Evolutionary conservation across 1,140 invertebrate genomes (phyloP).

Genomic region (Thalassaphorura encarpata): DNA sequence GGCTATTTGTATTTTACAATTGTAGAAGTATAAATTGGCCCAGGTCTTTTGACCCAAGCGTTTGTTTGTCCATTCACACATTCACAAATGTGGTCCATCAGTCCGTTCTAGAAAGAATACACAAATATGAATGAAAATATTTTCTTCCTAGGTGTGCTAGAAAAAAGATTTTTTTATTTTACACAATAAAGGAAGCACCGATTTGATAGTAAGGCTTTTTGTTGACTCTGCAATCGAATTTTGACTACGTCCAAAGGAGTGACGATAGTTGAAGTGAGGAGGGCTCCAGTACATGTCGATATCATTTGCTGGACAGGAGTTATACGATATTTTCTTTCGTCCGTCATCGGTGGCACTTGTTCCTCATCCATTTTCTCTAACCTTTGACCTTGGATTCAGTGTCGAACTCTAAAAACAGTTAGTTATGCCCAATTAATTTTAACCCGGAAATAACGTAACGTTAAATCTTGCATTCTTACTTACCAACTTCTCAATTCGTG

Average conservation of each 20-base stretch:
- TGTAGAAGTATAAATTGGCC: constrained; percentile 74
- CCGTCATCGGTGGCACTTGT: too few relatives aligned
- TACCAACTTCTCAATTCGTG: too few relatives aligned
- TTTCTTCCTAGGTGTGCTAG: too few relatives aligned
- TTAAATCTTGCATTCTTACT: too few relatives aligned
- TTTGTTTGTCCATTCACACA: constrained; percentile 50
- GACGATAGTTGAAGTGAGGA: constrained; percentile 82
- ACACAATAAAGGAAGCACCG: constrained; percentile 95
- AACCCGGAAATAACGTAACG: too few relatives aligned
- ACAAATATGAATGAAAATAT: too few relatives aligned
- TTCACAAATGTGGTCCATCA: constrained; percentile 99
- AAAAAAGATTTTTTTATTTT: too few relatives aligned
- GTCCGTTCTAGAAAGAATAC: too few relatives aligned
- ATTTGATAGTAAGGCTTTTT: constrained; percentile 66
- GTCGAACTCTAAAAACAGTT: too few relatives aligned
- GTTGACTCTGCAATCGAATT: constrained; percentile 89
- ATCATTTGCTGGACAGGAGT: constrained; percentile 78
- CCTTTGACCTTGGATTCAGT: not conserved
- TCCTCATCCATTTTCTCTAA: not conserved
- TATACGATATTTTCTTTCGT: constrained; percentile 64
- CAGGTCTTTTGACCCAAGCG: constrained; percentile 55
- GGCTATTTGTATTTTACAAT: constrained; percentile 51
- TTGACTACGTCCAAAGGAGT: constrained; percentile 98
- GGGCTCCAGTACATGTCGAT: constrained; percentile 75
- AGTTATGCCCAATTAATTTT: too few relatives aligned